Base-by-base conservation (phyloP, 2,888 invertebrate genomes). In the Clostera curtula region DNA sequence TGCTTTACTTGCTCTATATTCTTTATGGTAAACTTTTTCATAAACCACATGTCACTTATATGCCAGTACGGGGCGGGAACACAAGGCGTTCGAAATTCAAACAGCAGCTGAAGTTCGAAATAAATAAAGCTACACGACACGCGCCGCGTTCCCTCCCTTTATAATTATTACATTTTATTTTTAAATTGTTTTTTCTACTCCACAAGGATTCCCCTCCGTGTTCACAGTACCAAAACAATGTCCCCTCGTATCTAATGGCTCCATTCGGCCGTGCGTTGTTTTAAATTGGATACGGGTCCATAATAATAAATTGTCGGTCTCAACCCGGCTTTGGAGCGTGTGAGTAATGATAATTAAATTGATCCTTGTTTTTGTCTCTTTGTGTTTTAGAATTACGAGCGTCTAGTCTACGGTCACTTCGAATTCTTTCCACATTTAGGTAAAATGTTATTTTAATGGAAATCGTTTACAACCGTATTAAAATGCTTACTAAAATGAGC, bases 261-360 rank as follows among this genome's bases (percentile, higher is more conserved):
- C 65, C 67, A 67, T 71, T 71, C 69, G 69, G 53, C 60, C 73
- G 71, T 69, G 71, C 79, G 74, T 80, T 82, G 77, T 82, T 83
- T 82, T 76, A 83, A 82, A 82, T 83, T 79, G 77, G 82, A 82
- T 83, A 83, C 83, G 82, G 82, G 83, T 73, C 70, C 71, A 71
- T 76, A 74, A 79, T 80, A 80, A 83, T 80, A 79, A 82, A 83
- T 82, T 72, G 82, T 72, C 68, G 74, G 82, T 71, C 75, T 80
- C 77, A 75, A 74, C 70, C 60, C 58, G 65, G 74, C 71, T 77
- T 69, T 67, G 56, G 54, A 53, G 53, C 56, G 68, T 59, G 62
- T 76, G 80, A 82, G 64, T 80, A 74, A 83, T 76, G 79, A 68
- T 75, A 72, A 79, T 79, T 80, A 80, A 76, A 83, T 79, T 73